Base-by-base conservation (phyloP, 2,113 vertebrate species). In the Cygnus atratus region DNA sequence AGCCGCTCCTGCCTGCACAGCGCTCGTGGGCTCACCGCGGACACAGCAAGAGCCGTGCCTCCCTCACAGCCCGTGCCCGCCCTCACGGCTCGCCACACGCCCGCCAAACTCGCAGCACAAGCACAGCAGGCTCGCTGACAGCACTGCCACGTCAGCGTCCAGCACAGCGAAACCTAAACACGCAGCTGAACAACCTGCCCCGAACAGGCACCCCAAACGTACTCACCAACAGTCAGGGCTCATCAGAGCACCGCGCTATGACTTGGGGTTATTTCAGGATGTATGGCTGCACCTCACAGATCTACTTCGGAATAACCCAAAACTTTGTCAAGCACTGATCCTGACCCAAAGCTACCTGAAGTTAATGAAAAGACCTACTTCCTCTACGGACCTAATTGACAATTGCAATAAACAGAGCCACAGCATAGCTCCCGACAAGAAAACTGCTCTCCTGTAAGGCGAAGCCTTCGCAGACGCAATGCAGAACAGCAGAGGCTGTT, bases 121-220 rank as follows among this genome's bases (percentile, higher is more conserved):
- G 59, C 50, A 37, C 26, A 26, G 50, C 4, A 7, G 15, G 62
- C 14, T 17, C 39, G 11, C 22, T 3, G 33, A 14, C 24, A 9
- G 58, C 1, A 65, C 58, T 6, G 19, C 35, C 43, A 48, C 22
- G 0, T 21, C 8, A 11, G 22, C 17, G 17, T 9, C 68, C 50
- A 35, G 16, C 1, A 3, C 13, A 3, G 31, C 4, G 16, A 25
- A 50, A 26, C 12, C 24, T 12, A 17, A 29, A 31, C 57, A 29
- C 3, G 0, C 3, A 2, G 3, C 14, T 11, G 37, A 41, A 31
- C 9, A n/a, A 59, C 5, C 39, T 15, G 8, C 46, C 3, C 17
- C 55, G 35, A 21, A 10, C 2, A 28, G 39, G 35, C 21, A 73
- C 17, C n/a, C 59, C 37, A 71, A 28, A 39, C 1, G 9, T 10